phyloP scores from a whole-genome alignment of 2,888 invertebrate genomes.

The Epinotia ramella region DNA sequence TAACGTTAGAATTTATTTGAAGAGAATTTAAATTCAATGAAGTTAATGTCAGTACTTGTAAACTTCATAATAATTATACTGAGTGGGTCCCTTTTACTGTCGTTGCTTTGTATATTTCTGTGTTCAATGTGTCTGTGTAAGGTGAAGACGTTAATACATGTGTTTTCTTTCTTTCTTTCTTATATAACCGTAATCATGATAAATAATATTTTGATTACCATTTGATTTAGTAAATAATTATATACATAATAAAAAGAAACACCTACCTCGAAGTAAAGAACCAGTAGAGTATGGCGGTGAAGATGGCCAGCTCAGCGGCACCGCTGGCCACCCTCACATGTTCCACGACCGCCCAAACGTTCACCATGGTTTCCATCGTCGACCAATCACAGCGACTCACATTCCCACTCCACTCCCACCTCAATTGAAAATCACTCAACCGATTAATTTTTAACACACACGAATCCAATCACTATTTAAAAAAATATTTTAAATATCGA shows the following conservation, averaged over 20 bases:
- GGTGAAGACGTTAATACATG: too few relatives aligned
- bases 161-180: too few relatives aligned
- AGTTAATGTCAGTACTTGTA: background rate
- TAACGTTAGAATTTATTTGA: too few relatives aligned
- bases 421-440: constrained; percentile 55
- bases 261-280: constrained; percentile 87
- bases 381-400: constrained; percentile 67
- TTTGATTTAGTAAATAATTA: background rate
- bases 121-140: too few relatives aligned
- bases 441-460: constrained; percentile 64
- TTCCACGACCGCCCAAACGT: constrained; percentile 81
- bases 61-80: background rate
- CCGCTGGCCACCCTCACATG: constrained; percentile 84
- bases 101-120: too few relatives aligned
- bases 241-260: constrained; percentile 7
- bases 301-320: constrained; percentile 86
- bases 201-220: background rate
- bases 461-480: constrained; percentile 49
- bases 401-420: constrained; percentile 73
- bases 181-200: background rate
- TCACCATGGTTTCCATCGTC: constrained; percentile 78
- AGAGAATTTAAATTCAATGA: background rate
- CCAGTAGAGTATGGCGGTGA: constrained; percentile 86
- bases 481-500: constrained; percentile 39
- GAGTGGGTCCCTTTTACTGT: too few relatives aligned